A percentile compares a stretch with the other conserved stretches of the same genome.
Evolutionary conservation across 2,888 invertebrate genomes (phyloP).

Genomic region (Andrena fulva): DNA sequence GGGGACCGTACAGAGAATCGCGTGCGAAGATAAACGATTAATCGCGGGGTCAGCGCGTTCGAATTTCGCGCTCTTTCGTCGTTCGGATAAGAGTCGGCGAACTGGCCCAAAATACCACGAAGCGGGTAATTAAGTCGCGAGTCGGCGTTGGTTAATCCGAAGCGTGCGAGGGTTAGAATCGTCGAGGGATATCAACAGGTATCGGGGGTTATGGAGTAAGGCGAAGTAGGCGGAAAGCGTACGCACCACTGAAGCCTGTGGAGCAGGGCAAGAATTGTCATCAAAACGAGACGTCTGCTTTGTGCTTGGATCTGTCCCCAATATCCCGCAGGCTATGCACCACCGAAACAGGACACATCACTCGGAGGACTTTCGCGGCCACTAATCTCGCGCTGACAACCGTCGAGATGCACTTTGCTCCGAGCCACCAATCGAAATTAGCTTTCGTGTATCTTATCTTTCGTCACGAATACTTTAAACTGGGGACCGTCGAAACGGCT

Average conservation of each 20-base stretch:
- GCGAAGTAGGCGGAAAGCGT: background rate
- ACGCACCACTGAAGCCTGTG: conserved; percentile 23
- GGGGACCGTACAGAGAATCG: too few species aligned
- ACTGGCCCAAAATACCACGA: too few species aligned
- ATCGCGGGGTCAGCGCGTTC: background rate
- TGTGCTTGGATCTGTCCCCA: conserved; percentile 7
- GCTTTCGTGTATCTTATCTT: background rate
- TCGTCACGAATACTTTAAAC: background rate
- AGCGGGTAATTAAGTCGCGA: background rate
- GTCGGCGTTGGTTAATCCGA: background rate
- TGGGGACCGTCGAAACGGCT: background rate
- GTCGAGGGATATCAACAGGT: background rate
- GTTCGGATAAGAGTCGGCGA: too few species aligned
- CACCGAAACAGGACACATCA: conserved; percentile 20
- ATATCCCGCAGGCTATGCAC: background rate
- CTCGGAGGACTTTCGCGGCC: conserved; percentile 1
- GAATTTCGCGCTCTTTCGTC: too few species aligned
- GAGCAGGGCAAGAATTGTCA: conserved; percentile 17
- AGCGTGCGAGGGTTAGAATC: background rate
- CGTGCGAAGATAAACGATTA: background rate
- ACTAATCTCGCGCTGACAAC: conserved; percentile 6
- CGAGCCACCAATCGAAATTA: background rate
- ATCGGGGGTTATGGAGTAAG: background rate
- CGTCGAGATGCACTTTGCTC: background rate
- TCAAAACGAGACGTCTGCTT: conserved; percentile 27